Base-by-base conservation (phyloP, 2,888 invertebrate species). In the Caenorhabditis becei region DNA sequence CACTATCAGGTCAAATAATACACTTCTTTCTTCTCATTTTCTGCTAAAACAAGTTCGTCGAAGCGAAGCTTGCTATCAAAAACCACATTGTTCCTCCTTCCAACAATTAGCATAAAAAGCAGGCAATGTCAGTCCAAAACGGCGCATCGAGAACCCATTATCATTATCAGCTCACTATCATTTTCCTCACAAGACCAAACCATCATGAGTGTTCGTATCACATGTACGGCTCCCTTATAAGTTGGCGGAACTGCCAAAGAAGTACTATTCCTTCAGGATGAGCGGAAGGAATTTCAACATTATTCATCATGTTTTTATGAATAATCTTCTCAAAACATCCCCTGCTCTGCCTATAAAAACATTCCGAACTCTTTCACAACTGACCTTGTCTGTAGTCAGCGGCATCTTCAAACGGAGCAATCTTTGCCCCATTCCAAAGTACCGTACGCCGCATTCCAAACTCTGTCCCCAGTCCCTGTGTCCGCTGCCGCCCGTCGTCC, bases 1-100 rank as follows among this genome's bases (percentile, higher is more conserved):
- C 54, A 54, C 54, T 11, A 49, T 4, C 18, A n/a, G n/a, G n/a
- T n/a, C n/a, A n/a, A n/a, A n/a, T n/a, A n/a, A n/a, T n/a, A n/a
- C n/a, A n/a, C n/a, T n/a, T n/a, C n/a, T n/a, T n/a, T n/a, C n/a
- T n/a, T n/a, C n/a, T n/a, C n/a, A n/a, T n/a, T n/a, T n/a, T n/a
- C n/a, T n/a, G n/a, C n/a, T n/a, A n/a, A n/a, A 74, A 74, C 65
- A 59, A 51, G 65, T 74, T 74, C 56, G 54, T 41, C 35, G 35
- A 20, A 37, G 54, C n/a, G 32, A 7, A 5, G 5, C 26, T 7
- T 53, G 49, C 11, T 37, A 32, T 41, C 59, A 47, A 20, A 62
- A 53, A 71, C 61, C 62, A 72, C 63, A 54, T 71, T 71, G 70
- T 63, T 74, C 59, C 16, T 23, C n/a, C 24, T 41, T 41, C 53